A percentile compares a stretch with the other conserved stretches of the same genome.
These are phyloP conservation scores for Neoarius graeffei DNA, from an alignment of 2,113 vertebrate genomes.

Conservation along the genomic window DNA sequence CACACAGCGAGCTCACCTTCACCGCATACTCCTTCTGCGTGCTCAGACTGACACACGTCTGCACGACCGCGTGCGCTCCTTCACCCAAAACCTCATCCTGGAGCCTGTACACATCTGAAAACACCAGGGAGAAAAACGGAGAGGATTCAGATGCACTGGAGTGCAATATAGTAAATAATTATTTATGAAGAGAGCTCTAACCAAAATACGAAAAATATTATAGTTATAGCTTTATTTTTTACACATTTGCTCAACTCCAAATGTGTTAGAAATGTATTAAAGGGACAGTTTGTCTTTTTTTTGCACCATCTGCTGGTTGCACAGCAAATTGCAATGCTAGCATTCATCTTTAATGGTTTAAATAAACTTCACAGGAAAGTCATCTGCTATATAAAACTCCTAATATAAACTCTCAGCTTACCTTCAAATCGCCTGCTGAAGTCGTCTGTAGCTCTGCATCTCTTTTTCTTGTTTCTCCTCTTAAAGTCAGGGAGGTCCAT, in stretches of 20 bases:
- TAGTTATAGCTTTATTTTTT: no score
- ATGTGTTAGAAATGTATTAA: not conserved
- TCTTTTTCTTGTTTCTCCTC: constrained; percentile 95
- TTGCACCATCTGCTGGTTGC: not conserved
- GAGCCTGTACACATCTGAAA: constrained; percentile 91
- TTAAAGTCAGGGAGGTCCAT: constrained; percentile 94
- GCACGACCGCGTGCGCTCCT: constrained; percentile 91
- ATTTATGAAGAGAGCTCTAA: not conserved
- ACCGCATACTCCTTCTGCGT: constrained; percentile 96
- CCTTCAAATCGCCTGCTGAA: constrained; percentile 94
- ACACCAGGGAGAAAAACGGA: not conserved
- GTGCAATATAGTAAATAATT: not conserved
- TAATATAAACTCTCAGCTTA: constrained; percentile 50
- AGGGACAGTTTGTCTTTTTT: accelerated
- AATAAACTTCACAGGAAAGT: not conserved
- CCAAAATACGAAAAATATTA: not conserved
- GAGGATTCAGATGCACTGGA: not conserved
- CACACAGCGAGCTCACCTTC: constrained; percentile 70
- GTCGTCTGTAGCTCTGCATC: constrained; percentile 92
- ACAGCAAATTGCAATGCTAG: not conserved
- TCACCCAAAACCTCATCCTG: constrained; percentile 93
- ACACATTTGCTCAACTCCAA: not conserved
- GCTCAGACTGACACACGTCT: constrained; percentile 91
- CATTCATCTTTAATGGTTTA: not conserved
- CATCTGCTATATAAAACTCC: not conserved